These are phyloP conservation scores for Pantala flavescens DNA, from an alignment of 1,140 invertebrate genomes.

Conservation along the genomic window DNA sequence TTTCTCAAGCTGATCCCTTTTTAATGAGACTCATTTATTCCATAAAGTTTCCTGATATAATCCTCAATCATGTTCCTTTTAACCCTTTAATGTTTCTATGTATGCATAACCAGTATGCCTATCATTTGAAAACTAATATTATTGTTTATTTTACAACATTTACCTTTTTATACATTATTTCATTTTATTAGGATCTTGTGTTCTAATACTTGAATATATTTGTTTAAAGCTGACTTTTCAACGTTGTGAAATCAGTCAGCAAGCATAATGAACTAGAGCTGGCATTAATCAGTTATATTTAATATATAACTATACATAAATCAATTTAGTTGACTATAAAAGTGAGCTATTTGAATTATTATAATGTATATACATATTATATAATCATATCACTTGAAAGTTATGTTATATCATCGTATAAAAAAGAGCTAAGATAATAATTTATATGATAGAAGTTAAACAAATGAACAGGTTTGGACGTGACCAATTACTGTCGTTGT, in stretches of 20 bases:
- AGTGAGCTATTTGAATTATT: neutral
- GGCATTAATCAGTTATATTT: neutral
- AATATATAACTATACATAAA: neutral
- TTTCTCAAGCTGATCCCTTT: neutral
- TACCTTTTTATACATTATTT: neutral
- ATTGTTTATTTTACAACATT: neutral
- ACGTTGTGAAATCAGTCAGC: neutral
- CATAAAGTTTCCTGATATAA: neutral
- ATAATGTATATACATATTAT: neutral
- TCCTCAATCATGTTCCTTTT: neutral
- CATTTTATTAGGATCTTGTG: neutral
- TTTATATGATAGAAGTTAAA: neutral
- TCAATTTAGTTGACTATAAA: too few species aligned
- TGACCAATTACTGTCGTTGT: constrained; percentile 1
- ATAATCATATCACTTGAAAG: neutral
- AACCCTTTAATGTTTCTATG: neutral
- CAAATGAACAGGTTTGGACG: neutral
- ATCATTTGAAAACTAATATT: constrained; percentile 4
- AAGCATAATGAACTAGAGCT: neutral
- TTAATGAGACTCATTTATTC: neutral
- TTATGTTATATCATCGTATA: neutral
- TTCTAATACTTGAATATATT: neutral
- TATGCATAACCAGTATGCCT: neutral
- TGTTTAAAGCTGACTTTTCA: neutral
- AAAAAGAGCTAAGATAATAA: neutral